Percentiles rank a stretch among this genome's conserved stretches.
These are phyloP conservation scores for Arctopsyche grandis DNA, from an alignment of 1,140 invertebrate genomes.

Conservation along the genomic window DNA sequence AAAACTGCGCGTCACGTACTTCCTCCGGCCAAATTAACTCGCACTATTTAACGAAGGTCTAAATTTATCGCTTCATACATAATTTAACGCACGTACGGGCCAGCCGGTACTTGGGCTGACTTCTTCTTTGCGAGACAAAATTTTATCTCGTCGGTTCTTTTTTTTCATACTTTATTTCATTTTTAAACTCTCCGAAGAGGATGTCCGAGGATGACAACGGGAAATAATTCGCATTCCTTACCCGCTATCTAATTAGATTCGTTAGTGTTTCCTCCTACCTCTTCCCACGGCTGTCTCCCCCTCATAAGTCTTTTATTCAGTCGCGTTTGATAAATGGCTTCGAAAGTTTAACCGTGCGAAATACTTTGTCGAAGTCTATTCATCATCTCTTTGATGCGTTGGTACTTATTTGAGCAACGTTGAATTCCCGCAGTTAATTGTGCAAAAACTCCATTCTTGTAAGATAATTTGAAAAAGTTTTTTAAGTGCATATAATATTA, in stretches of 20 bases:
- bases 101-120: neutral
- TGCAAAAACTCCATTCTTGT: neutral
- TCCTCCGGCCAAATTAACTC: slow-evolving; percentile 16
- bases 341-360: slow-evolving; percentile 1
- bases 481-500: no score
- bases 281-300: neutral
- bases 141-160: neutral
- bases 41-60: slow-evolving; percentile 22
- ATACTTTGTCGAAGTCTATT: neutral
- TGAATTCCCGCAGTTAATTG: neutral
- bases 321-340: slow-evolving; percentile 14
- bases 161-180: neutral
- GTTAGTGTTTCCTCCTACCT: neutral
- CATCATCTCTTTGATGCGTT: slow-evolving; percentile 12
- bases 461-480: neutral
- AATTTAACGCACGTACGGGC: slow-evolving; percentile 3
- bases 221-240: no score
- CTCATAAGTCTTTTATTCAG: no score
- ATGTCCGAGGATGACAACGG: no score
- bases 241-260: slow-evolving; percentile 14
- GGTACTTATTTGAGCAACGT: neutral
- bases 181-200: no score
- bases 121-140: neutral
- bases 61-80: slow-evolving; percentile 24
- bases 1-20: neutral